Conservation (phyloP, 2,888 invertebrate genomes). For the Drosophila leonis region DNA sequence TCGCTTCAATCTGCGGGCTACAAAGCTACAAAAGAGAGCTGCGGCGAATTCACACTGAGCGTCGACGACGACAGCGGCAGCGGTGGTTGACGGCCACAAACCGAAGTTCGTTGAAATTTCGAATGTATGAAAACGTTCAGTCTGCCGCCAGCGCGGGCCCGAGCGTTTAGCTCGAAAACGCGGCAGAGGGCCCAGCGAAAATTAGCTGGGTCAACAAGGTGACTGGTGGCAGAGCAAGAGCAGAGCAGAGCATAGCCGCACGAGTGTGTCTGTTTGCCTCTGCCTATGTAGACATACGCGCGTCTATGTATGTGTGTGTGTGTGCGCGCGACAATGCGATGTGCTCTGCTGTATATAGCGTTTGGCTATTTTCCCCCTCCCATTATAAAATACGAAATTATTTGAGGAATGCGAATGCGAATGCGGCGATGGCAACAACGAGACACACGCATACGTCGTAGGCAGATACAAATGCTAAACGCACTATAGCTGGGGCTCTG, state of each 20-base stretch:
- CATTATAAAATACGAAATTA: slow-evolving; percentile 63
- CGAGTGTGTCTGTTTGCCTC: slow-evolving; percentile 17
- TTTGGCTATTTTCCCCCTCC: slow-evolving; percentile 41
- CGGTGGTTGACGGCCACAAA: slow-evolving; percentile 62
- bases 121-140: slow-evolving; percentile 76
- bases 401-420: slow-evolving; percentile 64
- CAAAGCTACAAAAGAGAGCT: slow-evolving; percentile 59
- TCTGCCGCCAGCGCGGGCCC: slow-evolving; percentile 78
- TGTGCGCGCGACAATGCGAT: slow-evolving; percentile 43
- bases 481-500: slow-evolving; percentile 35
- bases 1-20: slow-evolving; percentile 15
- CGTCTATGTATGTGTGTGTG: slow-evolving; percentile 17
- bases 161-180: slow-evolving; percentile 73
- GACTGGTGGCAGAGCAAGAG: slow-evolving; percentile 38
- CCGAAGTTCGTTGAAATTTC: slow-evolving; percentile 75
- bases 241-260: slow-evolving; percentile 17
- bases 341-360: slow-evolving; percentile 36
- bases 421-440: slow-evolving; percentile 49
- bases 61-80: slow-evolving; percentile 58
- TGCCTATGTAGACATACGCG: slow-evolving; percentile 9
- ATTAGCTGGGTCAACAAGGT: slow-evolving; percentile 56
- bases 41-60: slow-evolving; percentile 52
- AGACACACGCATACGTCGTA: slow-evolving; percentile 31
- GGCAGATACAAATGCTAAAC: slow-evolving; percentile 31
- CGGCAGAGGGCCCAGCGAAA: slow-evolving; percentile 66